Conservation (phyloP, 2,113 vertebrate genomes). For the Mesembrinibis cayennensis region DNA sequence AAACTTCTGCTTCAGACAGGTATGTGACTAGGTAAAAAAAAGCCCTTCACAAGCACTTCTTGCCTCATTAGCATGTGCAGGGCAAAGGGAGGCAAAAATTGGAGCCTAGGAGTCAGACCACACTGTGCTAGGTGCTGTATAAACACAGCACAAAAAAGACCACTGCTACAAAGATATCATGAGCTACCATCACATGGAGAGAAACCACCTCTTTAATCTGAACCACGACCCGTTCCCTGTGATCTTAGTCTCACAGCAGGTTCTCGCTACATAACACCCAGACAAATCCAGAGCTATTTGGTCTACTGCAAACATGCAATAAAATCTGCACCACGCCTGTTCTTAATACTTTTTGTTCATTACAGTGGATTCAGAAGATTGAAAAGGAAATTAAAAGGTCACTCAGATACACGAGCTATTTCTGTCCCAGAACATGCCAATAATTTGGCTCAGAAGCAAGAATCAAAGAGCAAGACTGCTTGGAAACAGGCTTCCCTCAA, state of each 20-base stretch:
- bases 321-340: background rate
- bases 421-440: background rate
- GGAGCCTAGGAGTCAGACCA: background rate
- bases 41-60: background rate
- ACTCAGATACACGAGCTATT: background rate
- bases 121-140: background rate
- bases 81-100: background rate
- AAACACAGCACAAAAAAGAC: background rate
- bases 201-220: background rate
- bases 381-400: conserved; percentile 40
- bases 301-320: background rate
- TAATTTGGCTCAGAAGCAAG: background rate
- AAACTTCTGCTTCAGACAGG: background rate
- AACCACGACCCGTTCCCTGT: background rate
- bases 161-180: background rate
- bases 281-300: background rate
- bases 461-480: background rate
- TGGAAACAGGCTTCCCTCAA: background rate
- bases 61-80: background rate
- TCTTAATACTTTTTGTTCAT: conserved; percentile 41
- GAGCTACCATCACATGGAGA: background rate
- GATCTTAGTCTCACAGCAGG: background rate
- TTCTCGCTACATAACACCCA: background rate
- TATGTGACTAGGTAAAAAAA: background rate
- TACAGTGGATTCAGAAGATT: background rate